Conservation (phyloP, 2,888 invertebrate genomes). For the Byasa hedistus region DNA sequence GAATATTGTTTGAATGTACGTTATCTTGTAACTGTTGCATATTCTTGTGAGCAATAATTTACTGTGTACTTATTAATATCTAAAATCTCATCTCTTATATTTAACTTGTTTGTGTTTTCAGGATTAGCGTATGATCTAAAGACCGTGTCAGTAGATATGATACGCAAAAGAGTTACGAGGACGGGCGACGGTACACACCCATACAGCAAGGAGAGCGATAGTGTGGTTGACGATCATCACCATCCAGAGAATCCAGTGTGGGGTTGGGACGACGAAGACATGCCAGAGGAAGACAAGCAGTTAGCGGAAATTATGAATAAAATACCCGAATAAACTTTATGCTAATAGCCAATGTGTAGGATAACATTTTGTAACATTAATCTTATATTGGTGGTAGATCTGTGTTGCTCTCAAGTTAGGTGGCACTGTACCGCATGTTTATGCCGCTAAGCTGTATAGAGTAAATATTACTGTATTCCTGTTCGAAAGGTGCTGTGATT, state of each 20-base stretch:
- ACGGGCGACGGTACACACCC: slow-evolving; percentile 86
- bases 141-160: slow-evolving; percentile 85
- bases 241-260: slow-evolving; percentile 82
- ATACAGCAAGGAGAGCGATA: slow-evolving; percentile 40
- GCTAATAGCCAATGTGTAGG: slow-evolving; percentile 20
- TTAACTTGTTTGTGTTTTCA: slow-evolving; percentile 41
- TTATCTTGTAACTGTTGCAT: no score
- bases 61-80: no score
- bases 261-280: slow-evolving; percentile 92
- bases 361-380: slow-evolving; percentile 2
- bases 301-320: slow-evolving; percentile 62
- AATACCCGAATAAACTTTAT: slow-evolving; percentile 3
- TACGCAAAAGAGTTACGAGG: slow-evolving; percentile 83
- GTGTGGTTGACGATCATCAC: slow-evolving; percentile 62
- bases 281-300: slow-evolving; percentile 84
- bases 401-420: no score
- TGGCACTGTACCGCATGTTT: neutral
- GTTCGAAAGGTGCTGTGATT: no score
- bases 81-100: neutral
- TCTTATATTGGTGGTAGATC: neutral
- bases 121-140: slow-evolving; percentile 93
- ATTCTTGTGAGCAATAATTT: no score
- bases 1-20: no score
- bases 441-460: neutral
- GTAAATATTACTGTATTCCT: no score